phyloP scores from a whole-genome alignment of 1,140 invertebrate genomes.

The Odontomachus brunneus region DNA sequence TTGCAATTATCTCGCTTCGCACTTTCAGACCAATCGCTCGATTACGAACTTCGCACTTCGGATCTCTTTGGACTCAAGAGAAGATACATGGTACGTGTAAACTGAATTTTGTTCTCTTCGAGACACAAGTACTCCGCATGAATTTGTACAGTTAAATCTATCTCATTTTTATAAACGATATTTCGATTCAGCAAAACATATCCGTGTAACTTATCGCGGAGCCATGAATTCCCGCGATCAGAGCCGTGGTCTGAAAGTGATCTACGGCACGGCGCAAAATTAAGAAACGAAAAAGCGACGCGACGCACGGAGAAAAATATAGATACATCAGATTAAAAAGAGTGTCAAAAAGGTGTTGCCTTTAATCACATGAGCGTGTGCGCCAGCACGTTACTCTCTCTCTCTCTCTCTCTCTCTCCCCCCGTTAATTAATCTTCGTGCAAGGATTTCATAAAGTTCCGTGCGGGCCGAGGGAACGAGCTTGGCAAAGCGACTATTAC shows the following conservation, averaged over 20 bases:
- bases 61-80: background rate
- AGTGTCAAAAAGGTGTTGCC: conserved; percentile 55
- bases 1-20: conserved; percentile 66
- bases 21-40: conserved; percentile 21
- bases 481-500: conserved; percentile 45
- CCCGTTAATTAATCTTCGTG: conserved; percentile 60
- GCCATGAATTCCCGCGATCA: background rate
- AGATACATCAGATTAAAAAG: conserved; percentile 55
- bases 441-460: conserved; percentile 54
- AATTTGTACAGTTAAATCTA: background rate
- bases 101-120: background rate
- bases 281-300: conserved; percentile 42
- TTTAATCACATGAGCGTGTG: conserved; percentile 51
- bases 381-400: conserved; percentile 36
- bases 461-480: conserved; percentile 25
- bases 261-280: conserved; percentile 39
- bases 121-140: background rate
- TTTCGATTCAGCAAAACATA: background rate
- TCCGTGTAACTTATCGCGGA: conserved; percentile 2
- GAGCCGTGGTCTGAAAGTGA: conserved; percentile 38
- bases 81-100: background rate
- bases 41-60: background rate
- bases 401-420: background rate
- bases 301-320: conserved; percentile 49
- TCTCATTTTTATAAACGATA: conserved; percentile 14